Evolutionary conservation across 2,888 invertebrate species (phyloP), one percentile per base, ranked within the genome.

Genomic region (Drosophila gaucha): DNA sequence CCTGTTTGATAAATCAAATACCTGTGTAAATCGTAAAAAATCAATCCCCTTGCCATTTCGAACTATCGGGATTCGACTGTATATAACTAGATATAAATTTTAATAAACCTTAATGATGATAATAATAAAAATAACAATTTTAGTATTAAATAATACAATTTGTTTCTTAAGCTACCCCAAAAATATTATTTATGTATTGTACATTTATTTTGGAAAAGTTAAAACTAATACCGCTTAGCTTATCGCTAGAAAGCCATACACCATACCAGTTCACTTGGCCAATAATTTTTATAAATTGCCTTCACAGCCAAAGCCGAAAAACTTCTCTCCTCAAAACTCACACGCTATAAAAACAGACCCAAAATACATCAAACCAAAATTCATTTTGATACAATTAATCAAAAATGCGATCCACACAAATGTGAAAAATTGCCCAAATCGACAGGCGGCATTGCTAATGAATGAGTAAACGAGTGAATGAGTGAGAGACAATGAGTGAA

Each of bases 381-480:
- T 14, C 47, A 46, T 46, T 54, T 50, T 49, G 44, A 64, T 28
- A 68, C 74, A 79, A 83, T 83, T 77, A 86, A 83, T 83, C 83
- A 88, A 80, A 74, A 70, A 59, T 66, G 57, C 49, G 66, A 64
- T 66, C 63, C 51, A 39, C 69, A 65, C 41, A 70, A 80, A 84
- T 80, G 74, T 80, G 72, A 88, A 73, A 88, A 77, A 83, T 83
- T 67, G 66, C 63, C 50, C 26, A 60, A 69, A 67, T 65, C 60
- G 76, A 65, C 79, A 69, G 71, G 58, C 80, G 44, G 65, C 64
- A 44, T 49, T 31, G 74, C 56, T 71, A 80, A 77, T 80, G 78
- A 80, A 83, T 83, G 65, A 63, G 14, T 28, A 44, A 43, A 22
- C 12, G 33, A 46, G 28, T n/a, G 56, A 43, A 68, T 51, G 31